A percentile compares a stretch with the other conserved stretches of the same genome.
Conservation (phyloP, 2,797 vertebrate genomes). For the Dicrostonyx torquatus region DNA sequence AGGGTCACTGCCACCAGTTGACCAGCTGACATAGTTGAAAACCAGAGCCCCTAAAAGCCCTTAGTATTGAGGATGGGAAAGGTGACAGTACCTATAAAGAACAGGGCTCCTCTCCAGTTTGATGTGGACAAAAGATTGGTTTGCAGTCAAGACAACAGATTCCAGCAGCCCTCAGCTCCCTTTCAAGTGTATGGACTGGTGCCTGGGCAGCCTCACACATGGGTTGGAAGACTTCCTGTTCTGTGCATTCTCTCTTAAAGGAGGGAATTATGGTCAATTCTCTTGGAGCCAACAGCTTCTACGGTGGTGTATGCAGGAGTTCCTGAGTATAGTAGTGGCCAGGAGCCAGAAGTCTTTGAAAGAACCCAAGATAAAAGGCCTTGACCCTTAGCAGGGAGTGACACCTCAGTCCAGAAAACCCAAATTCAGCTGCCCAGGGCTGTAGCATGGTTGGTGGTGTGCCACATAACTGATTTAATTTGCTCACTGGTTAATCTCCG, state of each 20-base stretch:
- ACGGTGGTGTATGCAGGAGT: background rate
- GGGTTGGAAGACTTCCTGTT: background rate
- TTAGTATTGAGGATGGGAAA: background rate
- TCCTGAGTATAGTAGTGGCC: background rate
- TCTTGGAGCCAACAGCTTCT: background rate
- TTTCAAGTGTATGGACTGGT: background rate
- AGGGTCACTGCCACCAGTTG: background rate
- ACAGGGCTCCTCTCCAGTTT: background rate
- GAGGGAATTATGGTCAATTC: background rate
- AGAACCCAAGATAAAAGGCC: background rate
- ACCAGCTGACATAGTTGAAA: background rate
- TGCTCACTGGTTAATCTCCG: slow-evolving; percentile 58
- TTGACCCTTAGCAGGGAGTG: background rate
- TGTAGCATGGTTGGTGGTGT: background rate
- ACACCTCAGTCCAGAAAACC: background rate
- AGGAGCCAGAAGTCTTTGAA: background rate
- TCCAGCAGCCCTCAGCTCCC: background rate
- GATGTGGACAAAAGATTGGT: background rate
- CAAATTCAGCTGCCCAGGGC: background rate
- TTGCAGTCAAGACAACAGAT: background rate
- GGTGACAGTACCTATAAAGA: background rate
- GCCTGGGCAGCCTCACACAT: background rate
- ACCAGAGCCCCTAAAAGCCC: background rate
- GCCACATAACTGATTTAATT: slow-evolving; percentile 36
- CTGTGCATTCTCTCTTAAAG: background rate